A percentile compares a stretch with the other conserved stretches of the same genome.
phyloP scores from a whole-genome alignment of 2,797 vertebrate genomes.

The Echiichthys vipera region DNA sequence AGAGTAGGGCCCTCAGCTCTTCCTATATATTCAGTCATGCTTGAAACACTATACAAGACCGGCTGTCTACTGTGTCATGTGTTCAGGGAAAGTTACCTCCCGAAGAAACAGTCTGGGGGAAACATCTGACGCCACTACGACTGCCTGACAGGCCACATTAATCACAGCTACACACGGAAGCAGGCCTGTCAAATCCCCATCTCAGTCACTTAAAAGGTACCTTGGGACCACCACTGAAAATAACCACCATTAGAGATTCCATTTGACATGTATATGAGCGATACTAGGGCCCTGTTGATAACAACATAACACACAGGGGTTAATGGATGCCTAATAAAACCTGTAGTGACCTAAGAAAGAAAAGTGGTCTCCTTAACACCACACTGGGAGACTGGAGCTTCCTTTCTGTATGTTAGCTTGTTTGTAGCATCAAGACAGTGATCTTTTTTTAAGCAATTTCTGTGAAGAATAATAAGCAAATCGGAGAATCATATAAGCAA shows the following conservation, averaged over 20 bases:
- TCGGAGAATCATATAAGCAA: background rate
- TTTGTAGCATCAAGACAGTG: background rate
- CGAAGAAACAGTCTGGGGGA: constrained; percentile 82
- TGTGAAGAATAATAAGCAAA: background rate
- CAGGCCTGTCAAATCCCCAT: constrained; percentile 82
- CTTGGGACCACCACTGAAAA: constrained; percentile 81
- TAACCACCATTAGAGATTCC: constrained; percentile 80
- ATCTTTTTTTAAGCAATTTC: background rate
- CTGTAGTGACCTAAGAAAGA: constrained; percentile 57
- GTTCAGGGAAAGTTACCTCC: constrained; percentile 80
- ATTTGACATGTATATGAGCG: constrained; percentile 78
- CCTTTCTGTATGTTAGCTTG: constrained; percentile 3
- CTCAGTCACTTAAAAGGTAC: constrained; percentile 84
- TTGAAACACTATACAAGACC: constrained; percentile 69
- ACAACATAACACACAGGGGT: constrained; percentile 66
- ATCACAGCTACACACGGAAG: constrained; percentile 80
- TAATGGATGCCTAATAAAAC: constrained; percentile 74
- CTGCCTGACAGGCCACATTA: constrained; percentile 83
- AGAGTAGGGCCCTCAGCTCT: constrained; percentile 68
- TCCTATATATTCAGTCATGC: constrained; percentile 69
- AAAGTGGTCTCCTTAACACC: constrained; percentile 40
- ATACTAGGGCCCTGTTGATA: constrained; percentile 68
- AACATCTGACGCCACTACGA: constrained; percentile 81
- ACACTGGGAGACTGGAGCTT: constrained; percentile 10
- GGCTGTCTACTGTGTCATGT: constrained; percentile 76